Base-by-base conservation (phyloP, 2,888 invertebrate species). In the Pardosa pseudoannulata region DNA sequence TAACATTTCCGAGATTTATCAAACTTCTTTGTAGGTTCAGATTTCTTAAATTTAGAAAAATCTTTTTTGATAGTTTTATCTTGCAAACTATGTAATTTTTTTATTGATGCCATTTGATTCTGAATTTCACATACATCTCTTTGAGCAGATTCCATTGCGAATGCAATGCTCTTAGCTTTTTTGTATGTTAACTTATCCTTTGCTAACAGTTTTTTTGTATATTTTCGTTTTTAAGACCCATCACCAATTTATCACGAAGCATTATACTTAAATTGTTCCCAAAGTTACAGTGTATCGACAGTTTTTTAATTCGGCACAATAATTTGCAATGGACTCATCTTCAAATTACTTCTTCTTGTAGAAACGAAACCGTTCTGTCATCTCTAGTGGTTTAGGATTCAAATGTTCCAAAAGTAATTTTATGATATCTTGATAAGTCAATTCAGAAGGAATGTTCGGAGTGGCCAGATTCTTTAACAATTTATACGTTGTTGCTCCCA, bases 311-410 rank as follows among this genome's bases (percentile, higher is more conserved):
- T 74, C 74, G 74, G 74, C 65, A 74, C 74, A 74, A 74, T 74
- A 74, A 74, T 74, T 74, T 74, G 75, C 75, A 75, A 75, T 75
- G 75, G 65, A 75, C 75, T 75, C 75, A 28, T 50, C 75, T 75
- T 75, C 75, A 75, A 75, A 75, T 75, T 75, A 65, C 75, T 75
- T 75, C 75, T 65, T 75, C 75, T 75, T 75, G 75, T 75, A 75
- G 75, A 75, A 75, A 75, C 75, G 75, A 75, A 75, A 75, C 75
- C 75, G 75, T 75, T 75, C 75, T 75, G 75, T 75, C 75, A 75
- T 75, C 64, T 75, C 75, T 65, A 75, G 75, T 75, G 75, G 75
- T 75, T 75, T 75, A 74, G 64, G 74, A 74, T 74, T 74, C 74
- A 74, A 74, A 64, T 74, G 74, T 74, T 74, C 75, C 75, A 39